Conservation (phyloP, 1,140 invertebrate species). For the Temnothorax longispinosus region DNA sequence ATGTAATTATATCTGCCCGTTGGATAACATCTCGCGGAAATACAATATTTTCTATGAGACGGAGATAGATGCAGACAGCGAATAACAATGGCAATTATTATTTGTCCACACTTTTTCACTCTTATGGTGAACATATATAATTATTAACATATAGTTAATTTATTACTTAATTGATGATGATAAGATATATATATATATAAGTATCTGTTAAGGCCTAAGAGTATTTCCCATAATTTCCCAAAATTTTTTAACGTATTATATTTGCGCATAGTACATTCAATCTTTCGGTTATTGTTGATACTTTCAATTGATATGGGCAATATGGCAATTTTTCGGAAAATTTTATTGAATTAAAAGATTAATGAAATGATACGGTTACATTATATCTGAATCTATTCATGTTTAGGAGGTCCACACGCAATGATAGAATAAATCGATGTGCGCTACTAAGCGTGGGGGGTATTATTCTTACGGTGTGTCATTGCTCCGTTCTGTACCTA, state of each 20-base stretch:
- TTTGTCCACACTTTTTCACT: not conserved
- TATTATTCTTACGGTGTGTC: not conserved
- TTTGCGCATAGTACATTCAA: not conserved
- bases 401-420: not conserved
- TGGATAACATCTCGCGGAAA: constrained; percentile 52
- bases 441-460: constrained; percentile 12
- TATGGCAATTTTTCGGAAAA: not conserved
- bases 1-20: constrained; percentile 49
- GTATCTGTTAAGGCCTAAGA: not conserved
- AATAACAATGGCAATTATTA: not conserved
- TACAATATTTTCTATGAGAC: constrained; percentile 7
- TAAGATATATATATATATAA: not conserved
- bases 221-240: not conserved
- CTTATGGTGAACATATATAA: not conserved
- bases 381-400: not conserved
- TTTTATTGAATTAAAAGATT: not conserved
- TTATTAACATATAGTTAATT: constrained; percentile 6
- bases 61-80: not conserved
- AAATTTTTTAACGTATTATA: not conserved
- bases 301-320: not conserved
- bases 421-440: constrained; percentile 9
- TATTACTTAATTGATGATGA: constrained; percentile 6
- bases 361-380: not conserved
- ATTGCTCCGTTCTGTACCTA: constrained; percentile 3
- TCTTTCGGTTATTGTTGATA: not conserved